These are phyloP conservation scores for Ypsolopha scabrella DNA, from an alignment of 2,888 invertebrate species.

Conservation along the genomic window DNA sequence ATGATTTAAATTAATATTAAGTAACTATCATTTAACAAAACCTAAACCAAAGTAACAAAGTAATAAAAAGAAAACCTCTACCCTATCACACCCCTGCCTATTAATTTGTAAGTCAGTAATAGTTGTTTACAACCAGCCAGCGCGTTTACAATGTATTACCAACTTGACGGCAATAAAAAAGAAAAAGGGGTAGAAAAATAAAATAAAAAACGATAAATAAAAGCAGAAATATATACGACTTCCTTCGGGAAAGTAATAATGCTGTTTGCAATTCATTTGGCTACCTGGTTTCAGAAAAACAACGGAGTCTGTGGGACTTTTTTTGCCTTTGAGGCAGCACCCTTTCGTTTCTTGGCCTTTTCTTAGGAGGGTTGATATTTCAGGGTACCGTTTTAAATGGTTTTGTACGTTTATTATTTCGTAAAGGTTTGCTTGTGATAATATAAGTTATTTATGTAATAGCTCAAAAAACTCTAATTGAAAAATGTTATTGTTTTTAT, in stretches of 20 bases:
- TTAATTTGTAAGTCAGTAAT: constrained; percentile 48
- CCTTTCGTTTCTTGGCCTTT: constrained; percentile 32
- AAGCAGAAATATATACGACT: constrained; percentile 69
- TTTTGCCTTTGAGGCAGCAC: constrained; percentile 25
- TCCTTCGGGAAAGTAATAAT: constrained; percentile 70
- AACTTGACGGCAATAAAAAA: constrained; percentile 65
- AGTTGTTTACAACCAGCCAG: constrained; percentile 64
- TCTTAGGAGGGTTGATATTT: constrained; percentile 48
- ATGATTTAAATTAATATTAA: too few species aligned
- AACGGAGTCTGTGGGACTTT: constrained; percentile 24
- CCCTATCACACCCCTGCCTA: constrained; percentile 30
- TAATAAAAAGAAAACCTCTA: constrained; percentile 3
- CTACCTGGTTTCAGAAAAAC: constrained; percentile 66
- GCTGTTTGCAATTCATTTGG: constrained; percentile 72
- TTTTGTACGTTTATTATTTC: too few species aligned
- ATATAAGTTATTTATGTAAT: too few species aligned
- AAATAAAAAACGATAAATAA: constrained; percentile 65
- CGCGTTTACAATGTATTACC: constrained; percentile 67
- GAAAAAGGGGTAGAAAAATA: constrained; percentile 67
- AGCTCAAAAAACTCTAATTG: too few species aligned
- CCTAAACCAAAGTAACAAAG: constrained; percentile 2
- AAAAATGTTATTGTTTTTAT: too few species aligned
- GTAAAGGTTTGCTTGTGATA: too few species aligned
- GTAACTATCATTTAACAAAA: neutral
- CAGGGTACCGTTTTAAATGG: neutral